phyloP scores from a whole-genome alignment of 2,888 invertebrate genomes.

The Drosophila stalkeri region DNA sequence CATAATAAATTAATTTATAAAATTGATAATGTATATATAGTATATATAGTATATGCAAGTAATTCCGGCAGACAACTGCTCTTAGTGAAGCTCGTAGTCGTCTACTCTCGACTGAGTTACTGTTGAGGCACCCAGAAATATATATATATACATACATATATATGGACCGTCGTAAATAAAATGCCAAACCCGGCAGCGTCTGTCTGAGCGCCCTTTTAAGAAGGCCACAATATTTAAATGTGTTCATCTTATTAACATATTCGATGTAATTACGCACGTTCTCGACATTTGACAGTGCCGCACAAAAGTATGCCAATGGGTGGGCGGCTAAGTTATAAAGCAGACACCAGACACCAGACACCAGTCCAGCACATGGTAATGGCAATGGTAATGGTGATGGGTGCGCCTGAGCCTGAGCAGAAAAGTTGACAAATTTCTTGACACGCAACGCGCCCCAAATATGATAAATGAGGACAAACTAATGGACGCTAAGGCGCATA shows the following conservation, averaged over 20 bases:
- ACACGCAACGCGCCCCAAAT: constrained; percentile 67
- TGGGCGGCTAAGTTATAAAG: constrained; percentile 32
- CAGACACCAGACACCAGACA: constrained; percentile 36
- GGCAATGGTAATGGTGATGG: background rate
- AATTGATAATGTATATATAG: background rate
- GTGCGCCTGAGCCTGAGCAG: background rate
- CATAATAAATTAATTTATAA: background rate
- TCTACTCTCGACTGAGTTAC: background rate
- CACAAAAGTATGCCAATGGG: constrained; percentile 30
- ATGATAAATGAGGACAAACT: constrained; percentile 76
- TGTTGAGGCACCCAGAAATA: constrained; percentile 7
- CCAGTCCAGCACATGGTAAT: background rate
- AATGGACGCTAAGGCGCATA: constrained; percentile 60
- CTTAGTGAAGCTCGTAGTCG: background rate
- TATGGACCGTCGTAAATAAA: constrained; percentile 44
- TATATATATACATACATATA: constrained; percentile 18
- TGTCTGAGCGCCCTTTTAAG: constrained; percentile 35
- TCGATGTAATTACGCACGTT: constrained; percentile 76
- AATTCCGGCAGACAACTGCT: background rate
- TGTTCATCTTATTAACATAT: constrained; percentile 68
- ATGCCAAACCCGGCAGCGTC: constrained; percentile 21
- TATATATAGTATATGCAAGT: background rate
- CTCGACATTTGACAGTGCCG: constrained; percentile 62
- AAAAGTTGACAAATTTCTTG: constrained; percentile 45
- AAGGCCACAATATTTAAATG: constrained; percentile 64